Evolutionary conservation across 2,113 vertebrate species (phyloP).

Genomic region (Catharus fuscescens): DNA sequence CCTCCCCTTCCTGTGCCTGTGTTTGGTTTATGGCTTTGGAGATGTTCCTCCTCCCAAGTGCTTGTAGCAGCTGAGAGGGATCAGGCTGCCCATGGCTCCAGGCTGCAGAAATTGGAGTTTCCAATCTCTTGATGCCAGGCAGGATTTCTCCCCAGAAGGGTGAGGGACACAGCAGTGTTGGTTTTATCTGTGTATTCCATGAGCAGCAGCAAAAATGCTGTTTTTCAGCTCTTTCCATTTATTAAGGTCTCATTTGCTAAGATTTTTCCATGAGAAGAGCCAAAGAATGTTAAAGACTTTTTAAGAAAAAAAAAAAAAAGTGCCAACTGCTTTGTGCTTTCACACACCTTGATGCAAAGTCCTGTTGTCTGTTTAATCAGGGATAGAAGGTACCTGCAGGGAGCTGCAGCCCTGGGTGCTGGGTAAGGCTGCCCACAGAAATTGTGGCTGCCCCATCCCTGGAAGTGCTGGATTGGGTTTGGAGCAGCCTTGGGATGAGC

Average conservation of each 20-base stretch:
- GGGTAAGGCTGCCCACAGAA: neutral
- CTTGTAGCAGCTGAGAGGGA: neutral
- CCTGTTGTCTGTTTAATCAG: neutral
- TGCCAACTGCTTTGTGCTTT: constrained; percentile 7
- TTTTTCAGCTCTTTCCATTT: constrained; percentile 57
- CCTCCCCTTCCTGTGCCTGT: neutral
- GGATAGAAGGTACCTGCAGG: neutral
- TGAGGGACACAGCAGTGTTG: neutral
- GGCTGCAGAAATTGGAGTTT: neutral
- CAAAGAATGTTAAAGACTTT: constrained; percentile 48
- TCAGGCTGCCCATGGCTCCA: neutral
- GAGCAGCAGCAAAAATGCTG: neutral
- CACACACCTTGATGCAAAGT: neutral
- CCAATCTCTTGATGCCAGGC: neutral
- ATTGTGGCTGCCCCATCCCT: neutral
- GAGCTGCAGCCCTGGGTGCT: neutral
- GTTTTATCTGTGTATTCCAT: neutral
- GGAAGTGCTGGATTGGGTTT: neutral
- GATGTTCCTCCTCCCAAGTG: neutral
- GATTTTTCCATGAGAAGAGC: constrained; percentile 51
- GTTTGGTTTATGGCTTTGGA: neutral
- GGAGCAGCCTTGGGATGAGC: neutral
- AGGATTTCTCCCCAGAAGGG: neutral
- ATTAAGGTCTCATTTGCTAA: constrained; percentile 32
- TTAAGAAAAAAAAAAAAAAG: neutral